Conservation (phyloP, 2,888 invertebrate genomes). For the Stenchaetothrips biformis region DNA sequence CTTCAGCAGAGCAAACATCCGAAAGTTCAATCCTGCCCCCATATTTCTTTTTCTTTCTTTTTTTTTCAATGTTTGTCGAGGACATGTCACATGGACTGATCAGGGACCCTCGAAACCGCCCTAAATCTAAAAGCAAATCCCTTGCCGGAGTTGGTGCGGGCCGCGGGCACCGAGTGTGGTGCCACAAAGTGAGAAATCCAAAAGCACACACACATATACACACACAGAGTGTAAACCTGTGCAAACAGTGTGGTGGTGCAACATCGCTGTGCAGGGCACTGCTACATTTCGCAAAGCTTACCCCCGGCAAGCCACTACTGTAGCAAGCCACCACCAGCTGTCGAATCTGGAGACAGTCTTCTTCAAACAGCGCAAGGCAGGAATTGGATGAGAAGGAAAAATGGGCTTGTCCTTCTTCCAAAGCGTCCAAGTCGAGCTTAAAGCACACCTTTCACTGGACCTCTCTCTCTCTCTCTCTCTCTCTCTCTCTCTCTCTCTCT, state of each 20-base stretch:
- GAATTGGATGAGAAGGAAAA: too few relatives aligned
- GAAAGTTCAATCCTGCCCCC: background rate
- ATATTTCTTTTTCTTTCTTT: background rate
- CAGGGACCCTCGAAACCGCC: background rate
- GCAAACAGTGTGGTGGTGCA: background rate
- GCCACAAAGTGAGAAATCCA: background rate
- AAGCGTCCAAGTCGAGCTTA: background rate
- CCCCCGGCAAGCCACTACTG: background rate
- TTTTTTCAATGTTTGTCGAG: constrained; percentile 6
- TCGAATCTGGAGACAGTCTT: background rate
- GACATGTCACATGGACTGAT: background rate
- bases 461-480: background rate
- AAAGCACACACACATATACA: constrained; percentile 17
- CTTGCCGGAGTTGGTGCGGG: background rate
- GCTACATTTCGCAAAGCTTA: background rate
- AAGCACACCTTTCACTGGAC: background rate
- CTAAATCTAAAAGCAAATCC: constrained; percentile 21
- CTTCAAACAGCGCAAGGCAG: background rate
- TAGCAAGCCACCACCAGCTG: too few relatives aligned
- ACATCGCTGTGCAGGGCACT: background rate
- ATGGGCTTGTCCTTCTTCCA: too few relatives aligned
- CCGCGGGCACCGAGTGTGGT: too few relatives aligned
- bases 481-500: background rate
- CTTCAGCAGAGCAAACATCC: background rate
- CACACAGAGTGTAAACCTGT: background rate